These are phyloP conservation scores for Pseudocheirus occidentalis DNA, from an alignment of 2,797 vertebrate genomes.

Conservation along the genomic window DNA sequence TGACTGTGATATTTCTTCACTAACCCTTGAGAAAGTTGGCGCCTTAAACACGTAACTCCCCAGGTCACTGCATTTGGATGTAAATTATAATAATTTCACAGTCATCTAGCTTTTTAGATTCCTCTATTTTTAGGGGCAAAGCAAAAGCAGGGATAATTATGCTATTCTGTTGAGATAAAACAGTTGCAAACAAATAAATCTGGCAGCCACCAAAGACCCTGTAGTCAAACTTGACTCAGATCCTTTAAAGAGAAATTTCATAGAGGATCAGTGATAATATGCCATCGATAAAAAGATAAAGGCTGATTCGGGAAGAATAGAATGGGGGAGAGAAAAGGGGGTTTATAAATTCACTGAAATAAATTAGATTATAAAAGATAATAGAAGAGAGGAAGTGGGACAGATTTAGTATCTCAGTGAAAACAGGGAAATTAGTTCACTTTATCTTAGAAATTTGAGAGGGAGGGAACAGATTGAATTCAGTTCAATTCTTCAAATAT, in stretches of 20 bases:
- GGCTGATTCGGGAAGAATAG: conserved; percentile 17
- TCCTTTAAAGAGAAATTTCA: conserved; percentile 6
- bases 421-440: conserved; percentile 34
- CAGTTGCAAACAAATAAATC: conserved; percentile 19
- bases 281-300: not conserved
- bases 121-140: conserved; percentile 39
- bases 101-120: conserved; percentile 34
- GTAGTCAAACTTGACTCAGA: conserved; percentile 7
- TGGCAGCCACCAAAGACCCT: not conserved
- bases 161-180: conserved; percentile 71
- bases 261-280: not conserved
- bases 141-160: conserved; percentile 41
- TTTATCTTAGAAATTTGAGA: conserved; percentile 40
- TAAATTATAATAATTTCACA: conserved; percentile 69
- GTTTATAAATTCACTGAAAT: not conserved
- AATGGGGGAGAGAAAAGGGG: conserved; percentile 10
- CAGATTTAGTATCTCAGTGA: conserved; percentile 51
- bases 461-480: conserved; percentile 1
- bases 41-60: conserved; percentile 53
- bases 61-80: conserved; percentile 58
- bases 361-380: conserved; percentile 14
- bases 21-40: conserved; percentile 51
- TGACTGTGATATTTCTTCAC: conserved; percentile 73
- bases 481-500: not conserved
- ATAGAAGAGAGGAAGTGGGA: conserved; percentile 25